Percentiles rank a stretch among this genome's conserved stretches.
These are phyloP conservation scores for Eulemur mongoz DNA, from an alignment of 2,797 vertebrate genomes.

Conservation along the genomic window DNA sequence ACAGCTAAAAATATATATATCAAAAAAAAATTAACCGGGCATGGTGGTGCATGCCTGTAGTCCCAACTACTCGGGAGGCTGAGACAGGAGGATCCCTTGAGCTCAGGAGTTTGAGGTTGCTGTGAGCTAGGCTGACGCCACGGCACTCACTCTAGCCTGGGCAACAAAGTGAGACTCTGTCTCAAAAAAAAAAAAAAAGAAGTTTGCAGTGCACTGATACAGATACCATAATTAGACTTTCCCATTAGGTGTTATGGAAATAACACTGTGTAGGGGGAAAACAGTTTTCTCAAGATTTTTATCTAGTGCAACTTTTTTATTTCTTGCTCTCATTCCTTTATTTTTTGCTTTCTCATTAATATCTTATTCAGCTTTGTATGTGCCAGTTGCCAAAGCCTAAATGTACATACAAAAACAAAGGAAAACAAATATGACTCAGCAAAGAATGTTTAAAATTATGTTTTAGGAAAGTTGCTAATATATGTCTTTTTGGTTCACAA, in stretches of 20 bases:
- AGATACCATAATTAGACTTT: not conserved
- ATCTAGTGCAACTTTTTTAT: not conserved
- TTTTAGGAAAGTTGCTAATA: slow-evolving; percentile 28
- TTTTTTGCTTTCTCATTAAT: not conserved
- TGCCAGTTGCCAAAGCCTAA: slow-evolving; percentile 17
- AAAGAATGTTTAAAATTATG: slow-evolving; percentile 43
- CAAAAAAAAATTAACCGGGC: too few relatives aligned
- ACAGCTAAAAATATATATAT: too few relatives aligned
- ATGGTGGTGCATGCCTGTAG: too few relatives aligned
- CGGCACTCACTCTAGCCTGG: too few relatives aligned
- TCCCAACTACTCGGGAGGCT: too few relatives aligned
- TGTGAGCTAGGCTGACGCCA: too few relatives aligned
- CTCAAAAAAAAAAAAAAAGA: too few relatives aligned
- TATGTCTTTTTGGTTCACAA: slow-evolving; percentile 16
- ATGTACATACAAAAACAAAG: not conserved
- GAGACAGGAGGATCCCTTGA: too few relatives aligned
- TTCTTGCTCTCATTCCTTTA: not conserved
- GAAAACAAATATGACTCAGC: not conserved
- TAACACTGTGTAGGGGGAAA: not conserved
- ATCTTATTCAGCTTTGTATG: not conserved
- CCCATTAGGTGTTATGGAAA: not conserved
- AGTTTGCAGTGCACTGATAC: not conserved
- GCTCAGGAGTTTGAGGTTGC: too few relatives aligned
- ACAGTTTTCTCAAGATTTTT: not conserved
- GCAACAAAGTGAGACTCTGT: too few relatives aligned